Evolutionary conservation across 2,888 invertebrate genomes (phyloP).

Genomic region (Tortrix viridana): DNA sequence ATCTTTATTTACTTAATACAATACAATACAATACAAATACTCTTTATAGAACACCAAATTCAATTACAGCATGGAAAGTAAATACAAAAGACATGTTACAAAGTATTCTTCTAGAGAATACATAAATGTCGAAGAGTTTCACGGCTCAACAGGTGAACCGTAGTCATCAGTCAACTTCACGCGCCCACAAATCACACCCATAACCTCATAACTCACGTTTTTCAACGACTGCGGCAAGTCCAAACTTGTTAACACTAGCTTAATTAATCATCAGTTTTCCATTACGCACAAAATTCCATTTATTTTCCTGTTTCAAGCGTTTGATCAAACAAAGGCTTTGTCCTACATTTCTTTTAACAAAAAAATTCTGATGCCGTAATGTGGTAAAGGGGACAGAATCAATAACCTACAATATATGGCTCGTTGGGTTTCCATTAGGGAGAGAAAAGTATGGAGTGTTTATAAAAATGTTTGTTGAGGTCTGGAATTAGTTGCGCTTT

Average conservation of each 20-base stretch:
- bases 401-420: slow-evolving; percentile 10
- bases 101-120: too few relatives aligned
- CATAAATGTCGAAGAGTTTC: too few relatives aligned
- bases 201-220: slow-evolving; percentile 5
- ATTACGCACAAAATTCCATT: neutral
- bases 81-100: too few relatives aligned
- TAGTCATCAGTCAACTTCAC: slow-evolving; percentile 18
- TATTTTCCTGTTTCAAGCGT: neutral
- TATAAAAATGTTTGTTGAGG: neutral
- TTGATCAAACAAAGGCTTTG: neutral
- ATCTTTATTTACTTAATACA: too few relatives aligned
- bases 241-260: slow-evolving; percentile 1
- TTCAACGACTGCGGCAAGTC: neutral
- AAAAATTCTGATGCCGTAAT: neutral
- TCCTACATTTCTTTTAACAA: neutral
- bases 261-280: slow-evolving; percentile 22
- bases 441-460: neutral
- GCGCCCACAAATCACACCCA: slow-evolving; percentile 17
- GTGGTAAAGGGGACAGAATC: slow-evolving; percentile 4
- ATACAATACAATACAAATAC: too few relatives aligned
- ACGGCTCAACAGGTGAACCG: slow-evolving; percentile 27
- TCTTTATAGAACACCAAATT: too few relatives aligned
- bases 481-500: too few relatives aligned
- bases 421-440: slow-evolving; percentile 5
- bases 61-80: too few relatives aligned